Base-by-base conservation (phyloP, 2,113 vertebrate species). In the Nycticryphes semicollaris region DNA sequence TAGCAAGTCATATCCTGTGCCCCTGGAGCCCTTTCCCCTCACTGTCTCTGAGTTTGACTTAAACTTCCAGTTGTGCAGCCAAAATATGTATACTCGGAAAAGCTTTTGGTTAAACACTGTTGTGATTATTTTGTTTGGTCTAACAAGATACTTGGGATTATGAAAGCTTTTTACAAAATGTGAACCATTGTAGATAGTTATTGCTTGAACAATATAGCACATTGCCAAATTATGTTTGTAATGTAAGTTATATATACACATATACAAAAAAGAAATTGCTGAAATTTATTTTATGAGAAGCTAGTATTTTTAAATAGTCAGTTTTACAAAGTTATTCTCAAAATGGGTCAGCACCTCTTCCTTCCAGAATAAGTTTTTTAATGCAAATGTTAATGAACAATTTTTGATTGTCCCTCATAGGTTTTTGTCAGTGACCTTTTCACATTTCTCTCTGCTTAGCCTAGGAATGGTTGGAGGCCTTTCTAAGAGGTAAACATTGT, bases 401-500 rank as follows among this genome's bases (percentile, higher is more conserved):
- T 74, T 84, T 74, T 80, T 43, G 14, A 63, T 51, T 62, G 18
- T 12, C 16, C 47, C 18, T 88, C 30, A 67, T 53, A 66, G 33
- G 2, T 77, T 89, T 73, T 87, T 70, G 41, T 69, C n/a, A 83
- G 43, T 53, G 73, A 57, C 31, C 53, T 94, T 97, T 96, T 86
- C 19, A 70, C 28, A 66, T 66, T 93, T 89, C 37, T 56, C 66
- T 92, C 45, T 59, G 41, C 45, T 57, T 37, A 74, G 4, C 12
- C 21, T 74, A 30, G 33, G 17, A 68, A 80, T 73, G 45, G 54
- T 86, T 78, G 72, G 45, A 87, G n/a, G 33, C 37, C 84, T 86
- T 96, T 77, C 39, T 73, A 74, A 79, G 79, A 76, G 30, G 41
- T 37, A 87, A 96, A 87, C 45, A 35, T 86, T 93, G 15, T 84